phyloP scores from a whole-genome alignment of 2,113 vertebrate genomes.

The Albula goreensis region DNA sequence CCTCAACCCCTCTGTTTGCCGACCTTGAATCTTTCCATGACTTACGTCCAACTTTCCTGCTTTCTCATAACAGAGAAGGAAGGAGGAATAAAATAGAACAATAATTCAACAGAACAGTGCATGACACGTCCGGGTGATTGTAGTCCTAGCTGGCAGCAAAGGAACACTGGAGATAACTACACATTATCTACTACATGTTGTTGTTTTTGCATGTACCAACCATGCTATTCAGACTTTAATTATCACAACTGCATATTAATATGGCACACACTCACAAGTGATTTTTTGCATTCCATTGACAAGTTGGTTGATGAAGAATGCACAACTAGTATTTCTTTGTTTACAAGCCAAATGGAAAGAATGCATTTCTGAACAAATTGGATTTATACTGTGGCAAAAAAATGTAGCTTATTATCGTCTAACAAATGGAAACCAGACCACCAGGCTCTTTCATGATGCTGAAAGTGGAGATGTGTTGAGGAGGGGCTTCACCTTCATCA shows the following conservation, averaged over 20 bases:
- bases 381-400: slow-evolving; percentile 16
- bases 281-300: slow-evolving; percentile 13
- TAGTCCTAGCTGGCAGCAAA: neutral
- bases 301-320: slow-evolving; percentile 15
- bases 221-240: neutral
- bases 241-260: neutral
- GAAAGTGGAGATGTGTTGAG: neutral
- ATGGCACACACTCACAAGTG: neutral
- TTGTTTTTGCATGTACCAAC: neutral
- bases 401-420: slow-evolving; percentile 14
- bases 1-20: slow-evolving; percentile 35
- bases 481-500: neutral
- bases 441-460: neutral
- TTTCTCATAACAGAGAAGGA: slow-evolving; percentile 42
- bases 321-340: slow-evolving; percentile 15
- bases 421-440: slow-evolving; percentile 22
- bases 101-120: slow-evolving; percentile 40
- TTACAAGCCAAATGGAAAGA: slow-evolving; percentile 20
- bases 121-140: slow-evolving; percentile 16
- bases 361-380: slow-evolving; percentile 26
- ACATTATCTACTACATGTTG: neutral
- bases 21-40: slow-evolving; percentile 48
- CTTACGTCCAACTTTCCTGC: slow-evolving; percentile 46
- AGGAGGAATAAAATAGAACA: slow-evolving; percentile 36
- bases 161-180: neutral